These are phyloP conservation scores for Nymphicus hollandicus DNA, from an alignment of 2,113 vertebrate species.

Conservation along the genomic window DNA sequence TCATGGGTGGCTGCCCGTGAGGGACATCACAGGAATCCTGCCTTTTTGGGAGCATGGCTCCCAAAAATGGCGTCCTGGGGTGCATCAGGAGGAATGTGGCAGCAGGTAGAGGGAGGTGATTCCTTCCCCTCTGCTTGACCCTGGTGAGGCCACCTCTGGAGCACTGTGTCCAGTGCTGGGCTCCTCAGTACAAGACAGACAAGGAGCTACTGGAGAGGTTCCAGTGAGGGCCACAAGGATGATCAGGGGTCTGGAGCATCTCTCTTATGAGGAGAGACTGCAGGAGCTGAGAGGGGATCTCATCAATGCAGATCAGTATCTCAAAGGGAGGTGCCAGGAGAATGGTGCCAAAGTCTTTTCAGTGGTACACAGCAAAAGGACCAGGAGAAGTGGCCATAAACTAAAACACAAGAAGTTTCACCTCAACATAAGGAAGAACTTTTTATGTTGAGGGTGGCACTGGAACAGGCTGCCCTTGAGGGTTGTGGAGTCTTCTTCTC, in stretches of 20 bases:
- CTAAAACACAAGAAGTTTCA: background rate
- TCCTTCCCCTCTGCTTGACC: background rate
- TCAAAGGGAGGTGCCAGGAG: background rate
- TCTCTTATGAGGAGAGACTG: background rate
- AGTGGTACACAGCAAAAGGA: background rate
- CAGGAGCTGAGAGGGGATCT: background rate
- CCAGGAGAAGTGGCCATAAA: background rate
- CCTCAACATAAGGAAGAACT: background rate
- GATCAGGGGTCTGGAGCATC: background rate
- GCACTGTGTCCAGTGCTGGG: background rate
- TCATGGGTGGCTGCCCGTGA: background rate
- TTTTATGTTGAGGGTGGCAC: background rate
- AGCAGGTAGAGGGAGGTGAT: background rate
- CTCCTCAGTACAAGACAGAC: background rate
- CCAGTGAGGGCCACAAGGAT: background rate
- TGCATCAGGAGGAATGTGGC: background rate
- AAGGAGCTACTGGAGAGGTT: background rate
- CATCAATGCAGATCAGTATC: background rate
- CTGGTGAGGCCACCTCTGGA: background rate
- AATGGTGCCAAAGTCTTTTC: background rate
- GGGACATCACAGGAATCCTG: background rate
- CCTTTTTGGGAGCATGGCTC: background rate
- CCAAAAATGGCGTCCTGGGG: background rate
- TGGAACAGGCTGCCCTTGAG: background rate
- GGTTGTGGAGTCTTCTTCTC: background rate